phyloP scores from a whole-genome alignment of 2,888 invertebrate genomes.

The Pediacus dermestoides region DNA sequence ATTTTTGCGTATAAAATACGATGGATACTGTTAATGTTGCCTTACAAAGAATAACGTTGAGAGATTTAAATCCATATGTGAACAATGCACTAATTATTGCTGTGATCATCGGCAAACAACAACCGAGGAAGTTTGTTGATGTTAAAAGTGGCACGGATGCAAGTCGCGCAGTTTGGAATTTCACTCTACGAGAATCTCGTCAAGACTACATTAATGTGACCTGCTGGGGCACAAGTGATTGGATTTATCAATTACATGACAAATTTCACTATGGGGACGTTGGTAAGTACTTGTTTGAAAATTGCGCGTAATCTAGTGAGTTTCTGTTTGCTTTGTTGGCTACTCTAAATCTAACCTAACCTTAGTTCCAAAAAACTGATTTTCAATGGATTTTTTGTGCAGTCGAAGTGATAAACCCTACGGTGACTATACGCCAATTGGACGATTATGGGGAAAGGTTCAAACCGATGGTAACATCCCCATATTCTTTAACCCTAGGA shows the following conservation, averaged over 20 bases:
- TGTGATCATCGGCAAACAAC: slow-evolving; percentile 64
- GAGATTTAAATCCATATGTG: slow-evolving; percentile 38
- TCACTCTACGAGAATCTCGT: slow-evolving; percentile 71
- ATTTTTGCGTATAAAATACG: not conserved
- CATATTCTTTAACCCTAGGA: slow-evolving; percentile 62
- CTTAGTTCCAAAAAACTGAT: not conserved
- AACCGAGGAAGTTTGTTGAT: slow-evolving; percentile 54
- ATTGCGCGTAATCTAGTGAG: not conserved
- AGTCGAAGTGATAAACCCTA: slow-evolving; percentile 69
- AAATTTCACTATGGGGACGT: slow-evolving; percentile 68
- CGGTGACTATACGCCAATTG: slow-evolving; percentile 54
- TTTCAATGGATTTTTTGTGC: slow-evolving; percentile 33
- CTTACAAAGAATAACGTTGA: slow-evolving; percentile 38
- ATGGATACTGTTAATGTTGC: slow-evolving; percentile 27
- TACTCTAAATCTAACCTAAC: not conserved
- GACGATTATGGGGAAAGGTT: slow-evolving; percentile 58
- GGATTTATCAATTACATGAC: slow-evolving; percentile 59
- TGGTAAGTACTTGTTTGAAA: slow-evolving; percentile 50
- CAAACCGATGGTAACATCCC: slow-evolving; percentile 64
- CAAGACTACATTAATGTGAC: slow-evolving; percentile 70
- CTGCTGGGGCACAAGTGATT: slow-evolving; percentile 69
- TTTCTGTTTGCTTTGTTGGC: slow-evolving; percentile 5
- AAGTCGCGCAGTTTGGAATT: slow-evolving; percentile 70
- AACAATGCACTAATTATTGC: slow-evolving; percentile 50
- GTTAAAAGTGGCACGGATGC: slow-evolving; percentile 56